These are phyloP conservation scores for Periophthalmus modestus DNA, from an alignment of 2,113 vertebrate species.

Conservation along the genomic window DNA sequence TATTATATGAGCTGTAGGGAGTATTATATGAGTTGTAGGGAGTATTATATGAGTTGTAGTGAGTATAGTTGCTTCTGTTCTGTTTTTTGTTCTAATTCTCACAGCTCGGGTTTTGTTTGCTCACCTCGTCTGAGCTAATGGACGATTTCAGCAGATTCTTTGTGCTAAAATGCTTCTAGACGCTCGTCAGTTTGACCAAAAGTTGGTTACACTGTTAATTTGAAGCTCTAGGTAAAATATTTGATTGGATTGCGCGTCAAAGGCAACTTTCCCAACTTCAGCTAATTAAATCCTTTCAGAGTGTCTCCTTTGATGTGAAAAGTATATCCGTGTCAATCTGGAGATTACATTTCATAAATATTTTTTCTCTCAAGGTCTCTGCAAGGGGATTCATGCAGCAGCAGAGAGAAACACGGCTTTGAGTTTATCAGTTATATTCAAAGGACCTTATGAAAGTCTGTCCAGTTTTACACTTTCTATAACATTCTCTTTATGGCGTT, in stretches of 20 bases:
- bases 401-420: slow-evolving; percentile 9
- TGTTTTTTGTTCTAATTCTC: slow-evolving; percentile 6
- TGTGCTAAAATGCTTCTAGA: slow-evolving; percentile 14
- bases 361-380: slow-evolving; percentile 19
- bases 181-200: slow-evolving; percentile 5
- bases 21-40: no score
- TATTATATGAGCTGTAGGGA: no score
- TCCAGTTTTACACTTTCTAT: not conserved
- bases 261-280: slow-evolving; percentile 38
- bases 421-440: not conserved
- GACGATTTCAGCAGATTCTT: not conserved
- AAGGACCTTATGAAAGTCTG: not conserved
- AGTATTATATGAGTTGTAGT: no score
- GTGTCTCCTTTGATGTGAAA: slow-evolving; percentile 56
- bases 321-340: slow-evolving; percentile 43
- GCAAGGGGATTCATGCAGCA: slow-evolving; percentile 19
- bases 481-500: not conserved
- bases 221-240: slow-evolving; percentile 35
- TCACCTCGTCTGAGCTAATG: not conserved
- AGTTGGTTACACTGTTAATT: slow-evolving; percentile 22
- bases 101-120: slow-evolving; percentile 17
- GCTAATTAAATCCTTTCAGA: slow-evolving; percentile 48
- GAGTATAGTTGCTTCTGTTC: no score
- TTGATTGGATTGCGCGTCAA: slow-evolving; percentile 28
- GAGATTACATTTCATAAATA: slow-evolving; percentile 3